Evolutionary conservation across 2,113 vertebrate species (phyloP), one percentile per base, ranked within the genome.

Genomic region (Mus spicilegus): DNA sequence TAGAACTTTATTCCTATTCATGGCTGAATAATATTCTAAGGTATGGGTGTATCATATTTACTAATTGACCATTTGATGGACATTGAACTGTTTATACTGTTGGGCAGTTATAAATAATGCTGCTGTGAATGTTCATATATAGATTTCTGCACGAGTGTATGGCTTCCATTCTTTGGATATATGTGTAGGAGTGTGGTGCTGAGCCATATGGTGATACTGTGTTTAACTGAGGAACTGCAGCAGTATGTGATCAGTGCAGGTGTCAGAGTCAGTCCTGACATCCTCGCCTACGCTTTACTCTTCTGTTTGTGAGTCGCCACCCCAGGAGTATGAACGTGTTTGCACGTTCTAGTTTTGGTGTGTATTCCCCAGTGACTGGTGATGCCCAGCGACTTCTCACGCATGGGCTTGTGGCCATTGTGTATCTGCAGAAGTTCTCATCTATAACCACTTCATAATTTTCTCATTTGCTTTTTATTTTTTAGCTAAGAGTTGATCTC

Each of bases 391-490:
- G 61, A 80, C 9, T 90, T 96, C 77, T 69, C 4, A 49, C 76
- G 17, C n/a, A n/a, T 95, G 63, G 46, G 46, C 87, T 87, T 78
- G 16, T 85, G n/a, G 51, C 3, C 20, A 72, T 72, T 87, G 46
- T 56, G 28, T 93, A 76, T 82, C 54, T 93, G 81, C 72, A 95
- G 36, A 91, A 65, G 75, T 87, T 88, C 10, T 84, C 1, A 61
- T 82, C 36, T 94, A 69, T 86, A 72, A 49, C 33, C 7, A 16
- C 82, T 93, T 91, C 70, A 30, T 90, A 80, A 90, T 80, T 93
- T 91, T 81, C 39, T 80, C 93, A 77, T 33, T 92, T 96, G 76
- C 24, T 82, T 91, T 95, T 96, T 85, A 19, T 69, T 84, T 56
- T 78, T 89, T 61, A 91, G 26, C 72, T 97, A n/a, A 58, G 92